Evolutionary conservation across 2,113 vertebrate species (phyloP).

Genomic region (Paradoxurus hermaphroditus): DNA sequence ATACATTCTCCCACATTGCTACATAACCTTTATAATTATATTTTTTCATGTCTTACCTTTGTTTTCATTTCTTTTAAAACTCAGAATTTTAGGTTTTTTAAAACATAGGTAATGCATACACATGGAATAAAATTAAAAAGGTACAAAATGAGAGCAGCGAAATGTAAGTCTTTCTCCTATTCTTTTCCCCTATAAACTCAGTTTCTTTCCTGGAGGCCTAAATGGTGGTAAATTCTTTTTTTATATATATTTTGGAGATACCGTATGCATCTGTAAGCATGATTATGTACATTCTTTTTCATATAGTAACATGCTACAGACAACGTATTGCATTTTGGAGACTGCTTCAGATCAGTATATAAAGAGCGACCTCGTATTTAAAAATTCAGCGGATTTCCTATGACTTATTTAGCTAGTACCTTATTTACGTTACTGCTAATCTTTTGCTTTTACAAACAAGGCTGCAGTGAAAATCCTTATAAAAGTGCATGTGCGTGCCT

Average conservation of each 20-base stretch:
- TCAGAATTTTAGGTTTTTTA: not conserved
- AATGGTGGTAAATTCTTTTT: not conserved
- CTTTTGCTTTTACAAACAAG: not conserved
- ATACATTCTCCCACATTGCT: not conserved
- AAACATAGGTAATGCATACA: not conserved
- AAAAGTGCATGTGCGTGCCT: not conserved
- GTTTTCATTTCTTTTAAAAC: constrained; percentile 27
- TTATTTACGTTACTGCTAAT: not conserved
- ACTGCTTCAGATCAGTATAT: not conserved
- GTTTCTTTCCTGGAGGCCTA: not conserved
- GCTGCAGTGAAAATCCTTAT: not conserved
- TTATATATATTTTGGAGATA: not conserved
- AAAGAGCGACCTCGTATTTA: not conserved
- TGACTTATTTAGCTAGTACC: not conserved
- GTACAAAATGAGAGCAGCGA: not conserved
- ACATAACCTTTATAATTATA: not conserved
- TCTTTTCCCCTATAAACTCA: not conserved
- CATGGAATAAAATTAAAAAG: not conserved
- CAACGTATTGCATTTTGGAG: not conserved
- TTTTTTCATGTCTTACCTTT: constrained; percentile 33
- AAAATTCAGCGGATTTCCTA: not conserved
- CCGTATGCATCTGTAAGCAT: not conserved
- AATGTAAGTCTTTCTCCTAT: not conserved
- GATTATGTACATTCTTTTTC: not conserved
- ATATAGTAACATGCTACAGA: not conserved